These are phyloP conservation scores for Polyommatus iphigenia DNA, from an alignment of 2,888 invertebrate species.

Conservation along the genomic window DNA sequence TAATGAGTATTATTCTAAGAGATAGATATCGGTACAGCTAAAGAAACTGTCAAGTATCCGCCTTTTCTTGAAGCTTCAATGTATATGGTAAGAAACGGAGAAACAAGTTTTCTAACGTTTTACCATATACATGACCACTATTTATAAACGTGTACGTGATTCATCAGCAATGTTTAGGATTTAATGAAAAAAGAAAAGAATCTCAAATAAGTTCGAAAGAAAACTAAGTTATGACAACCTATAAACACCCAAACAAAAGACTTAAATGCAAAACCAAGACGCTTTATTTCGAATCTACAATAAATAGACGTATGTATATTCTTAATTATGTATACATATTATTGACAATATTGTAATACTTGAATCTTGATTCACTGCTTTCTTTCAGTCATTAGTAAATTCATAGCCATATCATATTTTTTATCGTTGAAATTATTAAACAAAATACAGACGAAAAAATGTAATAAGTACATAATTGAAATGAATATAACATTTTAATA, in stretches of 20 bases:
- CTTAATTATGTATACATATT: too few relatives aligned
- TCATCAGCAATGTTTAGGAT: neutral
- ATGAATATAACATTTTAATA: neutral
- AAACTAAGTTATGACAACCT: neutral
- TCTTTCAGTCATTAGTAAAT: too few relatives aligned
- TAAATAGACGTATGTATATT: too few relatives aligned
- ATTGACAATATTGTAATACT: too few relatives aligned
- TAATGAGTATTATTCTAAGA: too few relatives aligned
- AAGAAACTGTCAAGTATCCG: neutral
- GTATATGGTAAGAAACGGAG: neutral
- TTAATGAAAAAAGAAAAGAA: neutral
- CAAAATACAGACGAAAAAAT: neutral
- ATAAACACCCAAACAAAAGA: neutral
- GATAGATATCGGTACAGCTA: neutral
- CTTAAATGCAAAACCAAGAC: neutral
- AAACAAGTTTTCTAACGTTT: slow-evolving; percentile 6
- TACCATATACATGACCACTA: neutral
- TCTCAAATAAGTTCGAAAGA: neutral
- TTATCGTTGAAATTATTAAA: too few relatives aligned
- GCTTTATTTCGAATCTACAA: too few relatives aligned
- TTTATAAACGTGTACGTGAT: neutral
- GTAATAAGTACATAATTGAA: neutral
- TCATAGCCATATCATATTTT: too few relatives aligned
- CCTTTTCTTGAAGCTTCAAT: neutral
- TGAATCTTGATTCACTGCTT: too few relatives aligned